phyloP scores from a whole-genome alignment of 2,888 invertebrate genomes.

The Dugesia japonica region DNA sequence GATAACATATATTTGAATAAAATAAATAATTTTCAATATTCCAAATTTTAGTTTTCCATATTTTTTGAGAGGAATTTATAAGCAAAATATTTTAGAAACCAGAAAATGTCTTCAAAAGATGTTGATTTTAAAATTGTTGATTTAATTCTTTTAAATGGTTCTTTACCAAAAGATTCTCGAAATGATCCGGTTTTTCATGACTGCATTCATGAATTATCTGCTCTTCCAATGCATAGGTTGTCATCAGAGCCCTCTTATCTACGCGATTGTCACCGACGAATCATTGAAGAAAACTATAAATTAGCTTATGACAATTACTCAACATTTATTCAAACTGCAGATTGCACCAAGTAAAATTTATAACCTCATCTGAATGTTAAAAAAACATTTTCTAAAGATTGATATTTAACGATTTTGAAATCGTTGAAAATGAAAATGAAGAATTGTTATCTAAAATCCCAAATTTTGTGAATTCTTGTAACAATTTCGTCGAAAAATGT shows the following conservation, averaged over 20 bases:
- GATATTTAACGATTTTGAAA: no score
- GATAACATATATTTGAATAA: no score
- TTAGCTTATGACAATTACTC: background rate
- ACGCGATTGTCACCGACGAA: background rate
- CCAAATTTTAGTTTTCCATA: no score
- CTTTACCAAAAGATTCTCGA: background rate
- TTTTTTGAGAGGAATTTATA: no score
- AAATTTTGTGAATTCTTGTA: no score
- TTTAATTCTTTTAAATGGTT: background rate
- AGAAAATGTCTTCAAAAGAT: slow-evolving; percentile 4
- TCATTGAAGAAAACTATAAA: background rate
- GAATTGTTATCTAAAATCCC: no score
- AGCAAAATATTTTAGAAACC: no score
- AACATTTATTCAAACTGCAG: slow-evolving; percentile 14
- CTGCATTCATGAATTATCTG: background rate
- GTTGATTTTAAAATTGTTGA: slow-evolving; percentile 4
- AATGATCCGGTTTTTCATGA: slow-evolving; percentile 1
- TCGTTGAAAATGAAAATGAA: no score
- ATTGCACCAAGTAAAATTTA: background rate
- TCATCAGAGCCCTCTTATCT: background rate
- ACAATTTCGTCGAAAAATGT: no score
- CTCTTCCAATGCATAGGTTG: background rate
- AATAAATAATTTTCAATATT: no score
- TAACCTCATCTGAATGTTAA: no score
- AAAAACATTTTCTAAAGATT: no score